Evolutionary conservation across 1,140 invertebrate species (phyloP), one percentile per base, ranked within the genome.

Genomic region (Triops cancriformis): DNA sequence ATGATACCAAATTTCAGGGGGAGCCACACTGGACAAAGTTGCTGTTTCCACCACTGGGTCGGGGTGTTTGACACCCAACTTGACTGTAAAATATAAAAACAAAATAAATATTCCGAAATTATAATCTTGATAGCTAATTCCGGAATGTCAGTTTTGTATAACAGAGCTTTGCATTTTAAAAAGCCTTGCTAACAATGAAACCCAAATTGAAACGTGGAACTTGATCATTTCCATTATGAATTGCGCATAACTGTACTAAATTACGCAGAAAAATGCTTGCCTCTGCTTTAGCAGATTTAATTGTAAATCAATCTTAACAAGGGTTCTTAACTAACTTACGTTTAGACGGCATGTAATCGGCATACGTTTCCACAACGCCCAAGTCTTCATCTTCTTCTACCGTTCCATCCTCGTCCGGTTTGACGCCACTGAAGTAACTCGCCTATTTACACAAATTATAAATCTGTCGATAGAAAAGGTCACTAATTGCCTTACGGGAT

Each of bases 31-130:
- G 0, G 97, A 97, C 43, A 99, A 87, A 0, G 97, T 98, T 42
- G 96, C 96, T 0, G 98, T 99, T 86, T 99, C 98, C 26, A 99
- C 98, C 12, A 99, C 97, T n/a, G 95, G 93, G 87, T 99, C 98
- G 0, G 98, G 98, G 90, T 99, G 98, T 82, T 95, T 94, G 78
- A 90, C 90, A 5, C 98, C 98, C 74, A 98, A 86, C 85, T 96
- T 96, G 80, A 99, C 93, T 95, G 82, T 27, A 82, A 83, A 79
- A 79, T 77, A 81, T 78, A 51, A 23, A 6, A 64, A 18, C 75
- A 37, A 12, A 37, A 73, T 76, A 12, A 75, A 80, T 23, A 23
- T 23, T 26, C 14, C 76, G 6, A 72, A 41, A 26, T 37, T 7
- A 2, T 37, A 37, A 37, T 37, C 31, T 37, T 37, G 31, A 37